Conservation (phyloP, 2,797 vertebrate genomes). For the Ispidina lecontei region DNA sequence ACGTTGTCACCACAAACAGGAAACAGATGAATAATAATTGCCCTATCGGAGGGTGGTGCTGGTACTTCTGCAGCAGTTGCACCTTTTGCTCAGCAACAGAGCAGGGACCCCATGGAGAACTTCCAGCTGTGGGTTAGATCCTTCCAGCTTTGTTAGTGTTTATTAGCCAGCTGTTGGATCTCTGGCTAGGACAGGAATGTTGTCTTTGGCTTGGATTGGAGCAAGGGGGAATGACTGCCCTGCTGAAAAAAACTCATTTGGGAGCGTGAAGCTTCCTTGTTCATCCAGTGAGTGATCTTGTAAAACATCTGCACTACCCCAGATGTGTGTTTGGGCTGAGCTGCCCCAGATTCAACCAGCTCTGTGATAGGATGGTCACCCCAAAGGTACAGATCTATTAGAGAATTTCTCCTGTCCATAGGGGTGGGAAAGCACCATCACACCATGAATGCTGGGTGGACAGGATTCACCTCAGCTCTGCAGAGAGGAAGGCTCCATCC, state of each 20-base stretch:
- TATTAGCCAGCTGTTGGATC: not conserved
- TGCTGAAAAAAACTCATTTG: not conserved
- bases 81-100: constrained; percentile 40
- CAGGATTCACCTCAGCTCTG: not conserved
- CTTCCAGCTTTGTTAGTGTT: not conserved
- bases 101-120: not conserved
- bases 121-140: not conserved
- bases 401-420: not conserved
- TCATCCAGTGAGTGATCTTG: accelerated
- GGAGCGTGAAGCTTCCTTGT: not conserved
- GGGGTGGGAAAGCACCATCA: not conserved
- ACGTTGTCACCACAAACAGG: constrained; percentile 62
- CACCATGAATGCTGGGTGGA: accelerated
- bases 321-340: not conserved
- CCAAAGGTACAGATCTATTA: accelerated
- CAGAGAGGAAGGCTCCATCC: not conserved
- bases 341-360: accelerated
- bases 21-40: constrained; percentile 70
- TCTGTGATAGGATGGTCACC: not conserved
- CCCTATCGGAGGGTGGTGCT: constrained; percentile 60
- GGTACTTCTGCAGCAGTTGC: constrained; percentile 43
- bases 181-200: not conserved
- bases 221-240: not conserved
- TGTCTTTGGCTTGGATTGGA: not conserved
- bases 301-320: not conserved